phyloP scores from a whole-genome alignment of 2,797 vertebrate genomes.

The Loriculus beryllinus region DNA sequence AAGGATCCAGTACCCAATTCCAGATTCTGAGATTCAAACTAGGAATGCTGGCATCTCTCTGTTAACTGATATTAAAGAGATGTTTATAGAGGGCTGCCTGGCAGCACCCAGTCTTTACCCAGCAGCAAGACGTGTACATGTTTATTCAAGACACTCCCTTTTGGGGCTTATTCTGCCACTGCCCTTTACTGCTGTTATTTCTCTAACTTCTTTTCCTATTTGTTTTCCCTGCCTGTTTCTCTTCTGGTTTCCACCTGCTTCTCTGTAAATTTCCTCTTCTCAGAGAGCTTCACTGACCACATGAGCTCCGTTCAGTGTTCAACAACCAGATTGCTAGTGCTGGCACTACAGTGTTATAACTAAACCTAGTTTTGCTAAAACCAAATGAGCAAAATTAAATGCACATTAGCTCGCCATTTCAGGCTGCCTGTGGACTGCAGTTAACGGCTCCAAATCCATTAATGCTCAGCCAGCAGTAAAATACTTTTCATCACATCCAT shows the following conservation, averaged over 20 bases:
- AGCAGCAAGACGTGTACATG: neutral
- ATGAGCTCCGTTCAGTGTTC: neutral
- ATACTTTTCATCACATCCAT: neutral
- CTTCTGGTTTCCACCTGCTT: neutral
- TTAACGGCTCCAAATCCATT: slow-evolving; percentile 16
- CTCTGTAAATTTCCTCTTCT: neutral
- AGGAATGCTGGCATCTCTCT: neutral
- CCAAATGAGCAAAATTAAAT: neutral
- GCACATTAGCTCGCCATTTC: neutral
- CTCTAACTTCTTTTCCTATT: neutral
- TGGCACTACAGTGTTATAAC: neutral
- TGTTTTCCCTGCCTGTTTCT: neutral
- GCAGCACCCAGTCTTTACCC: neutral
- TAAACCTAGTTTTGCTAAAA: neutral
- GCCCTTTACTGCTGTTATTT: neutral
- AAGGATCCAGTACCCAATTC: neutral
- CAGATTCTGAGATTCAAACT: neutral
- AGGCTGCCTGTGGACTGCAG: slow-evolving; percentile 1
- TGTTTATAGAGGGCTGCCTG: neutral
- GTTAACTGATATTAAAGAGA: neutral
- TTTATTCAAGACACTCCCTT: neutral
- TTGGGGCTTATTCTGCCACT: neutral
- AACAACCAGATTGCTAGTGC: neutral
- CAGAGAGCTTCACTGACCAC: neutral
- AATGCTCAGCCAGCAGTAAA: slow-evolving; percentile 30